Evolutionary conservation across 2,113 vertebrate genomes (phyloP), one percentile per base, ranked within the genome.

Genomic region (Stercorarius parasiticus): DNA sequence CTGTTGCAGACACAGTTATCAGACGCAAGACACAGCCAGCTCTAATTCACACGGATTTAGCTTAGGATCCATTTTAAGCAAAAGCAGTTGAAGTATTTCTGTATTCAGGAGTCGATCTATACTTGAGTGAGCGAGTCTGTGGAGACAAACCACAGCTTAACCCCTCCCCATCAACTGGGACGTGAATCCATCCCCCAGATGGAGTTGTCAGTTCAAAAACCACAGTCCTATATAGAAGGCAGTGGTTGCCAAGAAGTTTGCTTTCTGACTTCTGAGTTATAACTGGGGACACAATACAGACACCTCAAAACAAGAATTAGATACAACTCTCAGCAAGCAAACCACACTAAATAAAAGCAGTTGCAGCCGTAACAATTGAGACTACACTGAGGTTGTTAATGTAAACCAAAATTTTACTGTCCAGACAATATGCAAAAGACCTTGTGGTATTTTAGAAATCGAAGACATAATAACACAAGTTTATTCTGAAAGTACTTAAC

Each of bases 161-260:
- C 19, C 29, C 40, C 47, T 43, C 21, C 27, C 30, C 15, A 3
- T 0, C 38, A 34, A 27, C 1, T 18, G 27, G 18, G n/a, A 45
- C 0, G 0, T 20, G 29, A 90, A 58, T 71, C 16, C 38, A 36
- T 19, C 15, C 9, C 55, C 67, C 64, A 69, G 56, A 40, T 2
- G 38, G 49, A 76, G 27, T 0, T 58, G 16, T 12, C 70, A 64
- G 27, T 22, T 86, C 49, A 65, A 74, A 77, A 85, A 14, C 18
- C 13, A 22, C 11, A 13, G 11, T 71, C 22, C 38, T 18, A 7
- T 17, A 42, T 1, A 71, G 56, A 91, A 42, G 30, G 34, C n/a
- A 71, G 25, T 17, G 25, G 36, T 2, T 66, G 36, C 45, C 66
- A 34, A 47, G 7, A 42, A 50, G 40, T 38, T 73, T 76, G 62